phyloP scores from a whole-genome alignment of 2,797 vertebrate species.

The Spinibarbus caldwelli region DNA sequence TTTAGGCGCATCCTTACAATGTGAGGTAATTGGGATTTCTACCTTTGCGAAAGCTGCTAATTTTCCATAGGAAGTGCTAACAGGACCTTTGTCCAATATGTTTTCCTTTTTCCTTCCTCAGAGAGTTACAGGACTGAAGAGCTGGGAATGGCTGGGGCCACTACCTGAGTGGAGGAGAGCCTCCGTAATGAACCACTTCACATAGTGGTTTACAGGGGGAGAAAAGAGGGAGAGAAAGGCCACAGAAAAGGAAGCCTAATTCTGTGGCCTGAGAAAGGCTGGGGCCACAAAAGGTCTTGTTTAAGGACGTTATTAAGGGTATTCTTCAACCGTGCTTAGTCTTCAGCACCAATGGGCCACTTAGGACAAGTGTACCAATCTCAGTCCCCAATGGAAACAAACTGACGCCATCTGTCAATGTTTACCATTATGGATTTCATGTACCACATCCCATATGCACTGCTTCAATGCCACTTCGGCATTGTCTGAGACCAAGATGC shows the following conservation, averaged over 20 bases:
- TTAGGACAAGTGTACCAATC: slow-evolving; percentile 99
- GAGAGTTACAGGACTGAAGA: slow-evolving; percentile 95
- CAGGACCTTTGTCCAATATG: slow-evolving; percentile 99
- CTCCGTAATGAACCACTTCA: slow-evolving; percentile 99
- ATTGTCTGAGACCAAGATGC: slow-evolving; percentile 48
- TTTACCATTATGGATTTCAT: slow-evolving; percentile 98
- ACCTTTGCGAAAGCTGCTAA: slow-evolving; percentile 99
- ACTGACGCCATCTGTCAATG: slow-evolving; percentile 92
- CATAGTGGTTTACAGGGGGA: slow-evolving; percentile 88
- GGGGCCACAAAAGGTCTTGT: slow-evolving; percentile 97
- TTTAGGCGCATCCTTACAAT: slow-evolving; percentile 86
- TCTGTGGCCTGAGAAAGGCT: slow-evolving; percentile 97
- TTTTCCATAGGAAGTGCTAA: slow-evolving; percentile 99
- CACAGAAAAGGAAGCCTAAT: slow-evolving; percentile 88
- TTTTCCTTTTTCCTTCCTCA: slow-evolving; percentile 97
- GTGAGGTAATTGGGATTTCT: slow-evolving; percentile 98
- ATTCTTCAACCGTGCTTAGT: slow-evolving; percentile 96
- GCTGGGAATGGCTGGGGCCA: slow-evolving; percentile 93
- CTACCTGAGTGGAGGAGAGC: slow-evolving; percentile 89
- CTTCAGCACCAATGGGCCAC: slow-evolving; percentile 96
- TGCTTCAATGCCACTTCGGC: slow-evolving; percentile 72
- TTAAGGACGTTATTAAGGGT: slow-evolving; percentile 99
- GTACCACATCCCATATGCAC: slow-evolving; percentile 87
- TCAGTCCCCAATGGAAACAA: slow-evolving; percentile 98
- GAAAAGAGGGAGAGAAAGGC: slow-evolving; percentile 69